phyloP scores from a whole-genome alignment of 2,113 vertebrate species.

The Marcusenius ussheri region DNA sequence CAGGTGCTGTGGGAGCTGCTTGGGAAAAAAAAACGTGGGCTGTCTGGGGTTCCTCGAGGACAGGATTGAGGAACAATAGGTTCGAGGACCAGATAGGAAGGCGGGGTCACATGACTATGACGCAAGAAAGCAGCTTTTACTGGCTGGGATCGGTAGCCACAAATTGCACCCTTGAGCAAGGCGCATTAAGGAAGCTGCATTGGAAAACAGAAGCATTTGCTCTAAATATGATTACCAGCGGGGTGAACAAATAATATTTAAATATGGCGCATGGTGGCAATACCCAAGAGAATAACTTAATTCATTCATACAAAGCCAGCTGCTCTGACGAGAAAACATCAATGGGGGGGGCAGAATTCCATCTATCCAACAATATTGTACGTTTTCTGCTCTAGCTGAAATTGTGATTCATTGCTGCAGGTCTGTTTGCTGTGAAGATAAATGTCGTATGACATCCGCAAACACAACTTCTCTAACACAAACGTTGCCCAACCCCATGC shows the following conservation, averaged over 20 bases:
- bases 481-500: background rate
- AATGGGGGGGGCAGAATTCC: background rate
- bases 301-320: background rate
- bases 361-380: background rate
- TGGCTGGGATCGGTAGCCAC: background rate
- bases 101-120: background rate
- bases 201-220: background rate
- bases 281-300: background rate
- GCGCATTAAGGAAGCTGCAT: background rate
- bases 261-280: background rate
- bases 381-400: background rate
- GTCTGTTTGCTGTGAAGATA: background rate
- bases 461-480: background rate
- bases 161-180: background rate
- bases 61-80: background rate
- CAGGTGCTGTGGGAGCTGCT: background rate
- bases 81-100: background rate
- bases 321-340: background rate
- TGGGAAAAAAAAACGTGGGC: background rate
- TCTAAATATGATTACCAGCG: background rate
- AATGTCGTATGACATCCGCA: background rate
- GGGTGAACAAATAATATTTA: slow-evolving; percentile 3
- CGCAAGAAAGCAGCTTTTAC: background rate
- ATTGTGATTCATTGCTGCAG: background rate
- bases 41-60: background rate